These are phyloP conservation scores for Acanthoscelides obtectus DNA, from an alignment of 2,888 invertebrate species.

Conservation along the genomic window DNA sequence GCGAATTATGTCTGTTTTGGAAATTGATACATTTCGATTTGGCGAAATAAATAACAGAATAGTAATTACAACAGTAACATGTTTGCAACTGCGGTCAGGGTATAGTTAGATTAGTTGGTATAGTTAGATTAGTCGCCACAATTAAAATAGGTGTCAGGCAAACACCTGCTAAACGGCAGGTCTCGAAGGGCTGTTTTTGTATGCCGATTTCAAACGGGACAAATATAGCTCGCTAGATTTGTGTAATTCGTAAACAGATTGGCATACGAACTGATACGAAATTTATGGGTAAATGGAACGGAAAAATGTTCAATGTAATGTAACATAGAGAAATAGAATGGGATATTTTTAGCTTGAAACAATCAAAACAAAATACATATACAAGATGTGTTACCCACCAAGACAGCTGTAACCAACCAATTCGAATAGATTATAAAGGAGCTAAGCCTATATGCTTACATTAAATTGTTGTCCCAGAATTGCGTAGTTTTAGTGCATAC, in stretches of 20 bases:
- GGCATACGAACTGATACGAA: background rate
- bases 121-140: too few species aligned
- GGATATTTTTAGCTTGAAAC: too few species aligned
- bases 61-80: background rate
- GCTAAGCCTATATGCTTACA: too few species aligned
- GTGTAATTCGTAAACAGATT: background rate
- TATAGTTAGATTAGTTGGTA: background rate
- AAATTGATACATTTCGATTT: background rate
- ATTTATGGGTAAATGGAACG: too few species aligned
- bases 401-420: too few species aligned
- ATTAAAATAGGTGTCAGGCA: background rate
- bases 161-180: background rate
- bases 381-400: too few species aligned
- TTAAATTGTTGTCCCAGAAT: too few species aligned
- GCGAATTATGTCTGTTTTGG: background rate
- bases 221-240: background rate
- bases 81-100: background rate
- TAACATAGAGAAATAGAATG: too few species aligned
- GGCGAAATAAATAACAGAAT: background rate
- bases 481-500: too few species aligned
- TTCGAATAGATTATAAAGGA: too few species aligned
- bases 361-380: too few species aligned
- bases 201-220: background rate
- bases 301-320: too few species aligned
- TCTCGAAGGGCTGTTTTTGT: background rate